phyloP scores from a whole-genome alignment of 2,113 vertebrate genomes.

The Capreolus pygargus region DNA sequence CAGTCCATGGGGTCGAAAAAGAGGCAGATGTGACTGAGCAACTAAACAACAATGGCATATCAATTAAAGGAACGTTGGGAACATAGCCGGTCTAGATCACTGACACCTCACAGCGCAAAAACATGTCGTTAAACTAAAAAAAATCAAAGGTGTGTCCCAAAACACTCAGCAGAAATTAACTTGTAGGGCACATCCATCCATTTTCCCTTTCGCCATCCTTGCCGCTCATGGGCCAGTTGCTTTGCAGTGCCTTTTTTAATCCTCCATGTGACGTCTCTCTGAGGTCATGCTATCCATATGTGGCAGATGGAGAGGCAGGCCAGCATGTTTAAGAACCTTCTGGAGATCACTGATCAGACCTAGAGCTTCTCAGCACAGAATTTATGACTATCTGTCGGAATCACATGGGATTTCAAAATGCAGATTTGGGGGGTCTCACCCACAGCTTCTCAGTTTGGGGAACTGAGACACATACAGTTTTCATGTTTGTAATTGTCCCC shows the following conservation, averaged over 20 bases:
- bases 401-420: no score
- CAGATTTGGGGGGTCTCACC: not conserved
- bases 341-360: not conserved
- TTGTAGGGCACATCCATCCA: fast-evolving
- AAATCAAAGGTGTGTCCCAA: not conserved
- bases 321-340: not conserved
- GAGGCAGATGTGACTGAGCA: fast-evolving
- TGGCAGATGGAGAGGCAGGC: not conserved
- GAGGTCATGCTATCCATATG: not conserved
- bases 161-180: not conserved
- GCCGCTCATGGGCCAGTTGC: not conserved
- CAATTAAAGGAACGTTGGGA: no score
- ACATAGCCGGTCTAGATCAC: not conserved
- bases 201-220: not conserved
- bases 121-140: not conserved
- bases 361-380: not conserved
- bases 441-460: not conserved
- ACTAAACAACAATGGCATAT: not conserved
- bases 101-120: not conserved
- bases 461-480: not conserved
- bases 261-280: not conserved
- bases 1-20: not conserved
- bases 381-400: not conserved
- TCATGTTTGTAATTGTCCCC: not conserved
- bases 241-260: not conserved